Evolutionary conservation across 2,888 invertebrate species (phyloP), one percentile per base, ranked within the genome.

Genomic region (Nephrotoma guestfalica): DNA sequence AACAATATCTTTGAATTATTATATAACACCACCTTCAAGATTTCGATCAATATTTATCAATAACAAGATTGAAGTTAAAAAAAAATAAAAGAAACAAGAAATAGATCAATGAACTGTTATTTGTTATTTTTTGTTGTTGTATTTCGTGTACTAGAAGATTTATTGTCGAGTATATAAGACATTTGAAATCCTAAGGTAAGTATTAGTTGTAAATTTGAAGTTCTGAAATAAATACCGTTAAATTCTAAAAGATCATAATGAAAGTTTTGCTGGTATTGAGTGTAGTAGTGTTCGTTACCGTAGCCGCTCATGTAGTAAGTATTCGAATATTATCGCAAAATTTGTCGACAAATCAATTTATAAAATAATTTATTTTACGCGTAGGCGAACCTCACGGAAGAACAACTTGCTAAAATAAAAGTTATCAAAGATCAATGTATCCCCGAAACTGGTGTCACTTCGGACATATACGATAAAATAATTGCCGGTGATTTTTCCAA

Each of bases 361-460:
- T 71, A 71, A n/a, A 6, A 15, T 15, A n/a, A n/a, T 57, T 15
- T 5, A 71, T 71, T 71, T 6, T 71, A 30, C 0, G 47, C 13
- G 30, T 30, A 71, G 71, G 30, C 18, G 0, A 30, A 30, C 9
- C 30, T 71, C 0, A 11, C 71, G 11, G 30, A 71, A 0, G 91
- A 91, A 87, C 90, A 90, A 87, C 89, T 88, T 88, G 89, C 88
- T 0, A 89, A 88, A 86, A 89, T 88, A 1, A 88, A 88, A 13
- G 87, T 87, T 13, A 85, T 88, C 86, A 89, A 87, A 1, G 86
- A 86, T 0, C 88, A 88, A 1, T 91, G 91, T 85, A 57, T 88
- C 13, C 86, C 88, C 13, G 88, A 89, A 87, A 89, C 89, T 86
- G 89, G 88, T 13, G 40, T 89, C 41, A 88, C 88, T 43, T 88